These are phyloP conservation scores for Trachymyrmex septentrionalis DNA, from an alignment of 1,140 invertebrate genomes.

Conservation along the genomic window DNA sequence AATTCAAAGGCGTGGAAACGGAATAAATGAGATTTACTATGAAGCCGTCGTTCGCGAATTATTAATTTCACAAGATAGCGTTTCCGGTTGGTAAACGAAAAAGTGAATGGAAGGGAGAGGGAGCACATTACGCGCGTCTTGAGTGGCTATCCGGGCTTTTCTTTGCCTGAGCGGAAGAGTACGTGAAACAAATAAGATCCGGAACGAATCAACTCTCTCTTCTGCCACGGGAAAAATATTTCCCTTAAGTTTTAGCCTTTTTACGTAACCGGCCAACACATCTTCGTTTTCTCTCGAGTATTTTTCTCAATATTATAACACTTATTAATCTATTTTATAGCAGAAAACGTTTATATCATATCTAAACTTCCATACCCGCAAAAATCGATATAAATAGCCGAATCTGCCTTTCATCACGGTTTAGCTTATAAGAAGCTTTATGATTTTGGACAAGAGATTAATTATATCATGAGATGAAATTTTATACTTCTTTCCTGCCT, in stretches of 20 bases:
- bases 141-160: conserved; percentile 38
- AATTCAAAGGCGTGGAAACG: conserved; percentile 39
- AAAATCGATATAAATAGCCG: not conserved
- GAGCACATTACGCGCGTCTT: conserved; percentile 31
- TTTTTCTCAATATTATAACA: conserved; percentile 4
- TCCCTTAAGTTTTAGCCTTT: not conserved
- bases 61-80: conserved; percentile 49
- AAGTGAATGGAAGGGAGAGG: not conserved
- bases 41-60: conserved; percentile 39
- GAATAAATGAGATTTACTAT: conserved; percentile 52
- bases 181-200: conserved; percentile 33
- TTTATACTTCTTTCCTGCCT: not conserved
- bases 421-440: conserved; percentile 6
- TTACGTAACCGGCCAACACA: not conserved
- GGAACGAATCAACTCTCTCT: conserved; percentile 19
- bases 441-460: conserved; percentile 14
- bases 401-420: conserved; percentile 11
- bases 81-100: conserved; percentile 39
- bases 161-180: not conserved
- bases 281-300: not conserved
- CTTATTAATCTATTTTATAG: conserved; percentile 5
- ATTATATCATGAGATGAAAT: not conserved
- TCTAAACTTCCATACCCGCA: not conserved
- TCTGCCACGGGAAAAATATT: conserved; percentile 23
- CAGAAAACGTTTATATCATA: conserved; percentile 4